Evolutionary conservation across 2,797 vertebrate species (phyloP).

Genomic region (Pipistrellus nathusii): DNA sequence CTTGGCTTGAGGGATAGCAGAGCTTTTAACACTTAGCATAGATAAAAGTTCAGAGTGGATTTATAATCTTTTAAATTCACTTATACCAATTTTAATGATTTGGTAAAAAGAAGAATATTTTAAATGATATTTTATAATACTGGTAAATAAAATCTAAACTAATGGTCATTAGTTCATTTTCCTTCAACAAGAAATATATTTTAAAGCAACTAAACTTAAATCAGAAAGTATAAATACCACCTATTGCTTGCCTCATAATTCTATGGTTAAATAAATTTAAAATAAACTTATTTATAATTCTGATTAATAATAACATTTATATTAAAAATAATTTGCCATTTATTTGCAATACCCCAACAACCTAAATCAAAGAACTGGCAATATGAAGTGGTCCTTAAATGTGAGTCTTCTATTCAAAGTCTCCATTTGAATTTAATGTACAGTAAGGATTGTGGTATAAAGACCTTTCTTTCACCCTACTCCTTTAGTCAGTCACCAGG

Average conservation of each 20-base stretch:
- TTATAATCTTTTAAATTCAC: conserved; percentile 17
- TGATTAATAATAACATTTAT: not conserved
- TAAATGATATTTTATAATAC: conserved; percentile 7
- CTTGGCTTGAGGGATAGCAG: not conserved
- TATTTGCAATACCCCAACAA: not conserved
- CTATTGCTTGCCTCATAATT: not conserved
- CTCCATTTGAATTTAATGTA: not conserved
- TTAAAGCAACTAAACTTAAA: not conserved
- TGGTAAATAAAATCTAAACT: not conserved
- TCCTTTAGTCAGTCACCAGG: not conserved
- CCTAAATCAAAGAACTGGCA: not conserved
- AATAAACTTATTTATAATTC: conserved; percentile 26
- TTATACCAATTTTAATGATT: not conserved
- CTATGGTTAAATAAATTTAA: not conserved
- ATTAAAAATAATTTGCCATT: conserved; percentile 39
- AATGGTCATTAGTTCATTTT: not conserved
- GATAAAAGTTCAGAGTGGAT: not conserved
- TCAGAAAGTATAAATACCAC: not conserved
- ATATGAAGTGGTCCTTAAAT: not conserved
- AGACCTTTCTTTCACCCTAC: not conserved
- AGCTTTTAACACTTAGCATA: not conserved
- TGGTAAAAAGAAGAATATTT: conserved; percentile 23
- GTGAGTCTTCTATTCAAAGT: not conserved
- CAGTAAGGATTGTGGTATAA: not conserved
- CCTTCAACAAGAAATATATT: conserved; percentile 31